phyloP scores from a whole-genome alignment of 2,888 invertebrate genomes.

The Macrosoma leucophasiata region DNA sequence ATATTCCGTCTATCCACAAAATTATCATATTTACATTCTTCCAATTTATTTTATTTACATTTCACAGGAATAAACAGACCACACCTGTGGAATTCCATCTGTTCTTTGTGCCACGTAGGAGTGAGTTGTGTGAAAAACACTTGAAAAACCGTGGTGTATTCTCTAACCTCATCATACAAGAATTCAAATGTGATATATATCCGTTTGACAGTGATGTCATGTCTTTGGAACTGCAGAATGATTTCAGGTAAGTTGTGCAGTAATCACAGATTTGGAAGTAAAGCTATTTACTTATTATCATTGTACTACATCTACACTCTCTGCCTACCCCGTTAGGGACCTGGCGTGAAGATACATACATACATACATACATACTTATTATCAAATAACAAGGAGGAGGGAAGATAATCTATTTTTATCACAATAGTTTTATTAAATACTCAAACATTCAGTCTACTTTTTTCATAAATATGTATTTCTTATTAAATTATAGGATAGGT shows the following conservation, averaged over 20 bases:
- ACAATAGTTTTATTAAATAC: too few relatives aligned
- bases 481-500: too few relatives aligned
- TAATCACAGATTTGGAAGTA: not conserved
- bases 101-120: conserved; percentile 91
- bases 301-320: too few relatives aligned
- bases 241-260: conserved; percentile 79
- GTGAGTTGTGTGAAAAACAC: conserved; percentile 90
- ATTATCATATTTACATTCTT: conserved; percentile 1
- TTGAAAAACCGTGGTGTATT: conserved; percentile 88
- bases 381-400: too few relatives aligned
- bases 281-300: not conserved
- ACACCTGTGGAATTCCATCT: conserved; percentile 85
- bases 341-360: too few relatives aligned
- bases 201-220: conserved; percentile 95
- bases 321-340: too few relatives aligned
- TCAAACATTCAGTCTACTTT: too few relatives aligned
- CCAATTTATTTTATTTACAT: not conserved
- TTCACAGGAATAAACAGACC: conserved; percentile 46
- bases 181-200: conserved; percentile 91
- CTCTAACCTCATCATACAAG: conserved; percentile 84
- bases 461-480: too few relatives aligned
- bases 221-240: conserved; percentile 90
- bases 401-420: too few relatives aligned
- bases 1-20: not conserved
- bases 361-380: too few relatives aligned